A percentile compares a stretch with the other conserved stretches of the same genome.
Evolutionary conservation across 2,113 vertebrate species (phyloP).

Genomic region (Strigops habroptila): DNA sequence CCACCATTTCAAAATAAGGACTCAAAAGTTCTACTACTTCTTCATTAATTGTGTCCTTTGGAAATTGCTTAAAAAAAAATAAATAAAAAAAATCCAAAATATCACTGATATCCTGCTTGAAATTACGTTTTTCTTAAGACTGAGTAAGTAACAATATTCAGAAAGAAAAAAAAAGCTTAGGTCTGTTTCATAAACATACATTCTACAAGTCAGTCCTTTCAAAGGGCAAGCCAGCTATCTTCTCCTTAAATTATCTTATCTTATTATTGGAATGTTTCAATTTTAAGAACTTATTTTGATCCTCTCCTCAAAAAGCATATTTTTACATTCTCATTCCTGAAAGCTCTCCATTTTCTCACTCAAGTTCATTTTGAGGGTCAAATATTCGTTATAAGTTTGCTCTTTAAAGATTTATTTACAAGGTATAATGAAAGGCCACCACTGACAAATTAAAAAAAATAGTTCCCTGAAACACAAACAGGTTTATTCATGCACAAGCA

Average conservation of each 20-base stretch:
- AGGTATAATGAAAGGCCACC: not conserved
- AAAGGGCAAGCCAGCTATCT: not conserved
- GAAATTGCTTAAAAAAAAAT: conserved; percentile 84
- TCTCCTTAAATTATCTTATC: not conserved
- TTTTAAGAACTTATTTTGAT: not conserved
- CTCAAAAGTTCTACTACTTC: conserved; percentile 90
- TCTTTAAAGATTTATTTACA: not conserved
- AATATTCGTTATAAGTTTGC: not conserved
- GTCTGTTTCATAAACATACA: not conserved
- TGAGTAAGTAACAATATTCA: not conserved
- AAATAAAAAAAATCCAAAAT: not conserved
- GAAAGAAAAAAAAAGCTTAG: not conserved
- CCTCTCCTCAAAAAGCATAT: not conserved
- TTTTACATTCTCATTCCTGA: not conserved
- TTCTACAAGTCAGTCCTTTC: not conserved
- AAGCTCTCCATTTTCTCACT: not conserved
- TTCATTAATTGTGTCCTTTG: conserved; percentile 93
- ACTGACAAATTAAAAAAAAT: not conserved
- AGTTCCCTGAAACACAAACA: not conserved
- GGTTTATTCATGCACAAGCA: not conserved
- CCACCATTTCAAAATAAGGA: conserved; percentile 92
- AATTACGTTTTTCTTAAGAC: not conserved
- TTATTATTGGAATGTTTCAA: not conserved
- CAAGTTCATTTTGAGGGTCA: not conserved
- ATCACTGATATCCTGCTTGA: not conserved